Percentiles rank a stretch among this genome's conserved stretches.
phyloP scores from a whole-genome alignment of 2,113 vertebrate genomes.

The Malurus elegans region DNA sequence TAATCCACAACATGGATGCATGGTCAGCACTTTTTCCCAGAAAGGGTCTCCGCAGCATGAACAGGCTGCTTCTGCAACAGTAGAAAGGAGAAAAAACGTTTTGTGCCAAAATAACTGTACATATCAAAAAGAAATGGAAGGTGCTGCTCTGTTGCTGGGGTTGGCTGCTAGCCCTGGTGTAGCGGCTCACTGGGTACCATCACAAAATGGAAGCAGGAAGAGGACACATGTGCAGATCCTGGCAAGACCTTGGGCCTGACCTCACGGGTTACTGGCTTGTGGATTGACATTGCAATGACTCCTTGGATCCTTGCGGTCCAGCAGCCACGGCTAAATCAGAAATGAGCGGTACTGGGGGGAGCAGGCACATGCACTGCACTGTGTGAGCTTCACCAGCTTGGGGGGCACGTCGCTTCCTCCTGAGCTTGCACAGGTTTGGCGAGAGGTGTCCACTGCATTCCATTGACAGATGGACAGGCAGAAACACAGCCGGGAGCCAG shows the following conservation, averaged over 20 bases:
- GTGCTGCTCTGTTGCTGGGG: accelerated
- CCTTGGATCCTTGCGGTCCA: neutral
- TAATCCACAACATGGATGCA: neutral
- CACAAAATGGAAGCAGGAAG: neutral
- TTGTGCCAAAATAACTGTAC: neutral
- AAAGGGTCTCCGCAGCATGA: neutral
- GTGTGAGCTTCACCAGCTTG: accelerated
- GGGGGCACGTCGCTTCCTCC: accelerated
- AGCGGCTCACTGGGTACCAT: neutral
- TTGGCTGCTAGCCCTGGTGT: neutral
- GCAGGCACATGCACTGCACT: neutral
- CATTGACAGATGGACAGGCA: accelerated
- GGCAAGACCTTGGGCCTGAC: accelerated
- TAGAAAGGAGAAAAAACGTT: neutral
- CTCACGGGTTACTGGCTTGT: accelerated
- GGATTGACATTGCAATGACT: neutral
- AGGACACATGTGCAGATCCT: accelerated
- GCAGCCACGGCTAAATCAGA: neutral
- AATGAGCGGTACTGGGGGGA: neutral
- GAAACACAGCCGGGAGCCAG: neutral
- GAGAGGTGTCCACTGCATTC: neutral
- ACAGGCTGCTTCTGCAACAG: neutral
- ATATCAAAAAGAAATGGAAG: neutral
- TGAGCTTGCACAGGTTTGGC: neutral
- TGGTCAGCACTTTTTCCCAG: neutral